Percentiles rank a stretch among this genome's conserved stretches.
These are phyloP conservation scores for Oligia fasciuncula DNA, from an alignment of 2,888 invertebrate genomes.

Conservation along the genomic window DNA sequence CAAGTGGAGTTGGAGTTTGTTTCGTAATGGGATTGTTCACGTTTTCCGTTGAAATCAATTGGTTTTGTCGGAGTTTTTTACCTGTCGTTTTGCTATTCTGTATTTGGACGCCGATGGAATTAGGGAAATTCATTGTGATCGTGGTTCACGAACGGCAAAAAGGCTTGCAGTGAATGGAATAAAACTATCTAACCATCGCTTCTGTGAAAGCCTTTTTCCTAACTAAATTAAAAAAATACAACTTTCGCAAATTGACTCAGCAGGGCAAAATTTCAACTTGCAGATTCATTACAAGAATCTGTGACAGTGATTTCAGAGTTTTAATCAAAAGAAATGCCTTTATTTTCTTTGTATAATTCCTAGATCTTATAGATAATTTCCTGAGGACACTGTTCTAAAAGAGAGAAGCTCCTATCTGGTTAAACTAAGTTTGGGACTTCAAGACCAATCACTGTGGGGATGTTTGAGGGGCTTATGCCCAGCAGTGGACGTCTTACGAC, in stretches of 20 bases:
- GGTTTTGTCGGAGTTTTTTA: slow-evolving; percentile 10
- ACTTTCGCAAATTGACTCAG: slow-evolving; percentile 16
- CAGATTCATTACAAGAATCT: background rate
- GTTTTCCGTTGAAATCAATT: slow-evolving; percentile 22
- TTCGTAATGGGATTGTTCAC: slow-evolving; percentile 27
- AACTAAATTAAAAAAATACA: background rate
- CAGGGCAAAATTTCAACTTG: background rate
- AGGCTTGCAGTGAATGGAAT: slow-evolving; percentile 9
- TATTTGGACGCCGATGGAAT: slow-evolving; percentile 4
- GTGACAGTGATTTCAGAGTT: background rate
- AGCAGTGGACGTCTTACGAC: background rate
- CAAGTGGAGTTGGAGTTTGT: slow-evolving; percentile 44
- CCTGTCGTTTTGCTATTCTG: slow-evolving; percentile 8
- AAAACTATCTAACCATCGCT: background rate
- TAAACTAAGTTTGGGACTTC: background rate
- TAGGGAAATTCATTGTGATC: slow-evolving; percentile 1
- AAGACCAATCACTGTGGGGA: background rate
- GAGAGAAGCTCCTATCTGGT: background rate
- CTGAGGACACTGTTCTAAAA: background rate
- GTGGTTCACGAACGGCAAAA: background rate
- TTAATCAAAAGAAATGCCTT: background rate
- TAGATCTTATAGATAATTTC: background rate
- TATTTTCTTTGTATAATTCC: background rate
- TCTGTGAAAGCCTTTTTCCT: background rate
- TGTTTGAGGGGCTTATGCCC: background rate